A percentile compares a stretch with the other conserved stretches of the same genome.
Evolutionary conservation across 2,797 vertebrate genomes (phyloP).

Genomic region (Otolemur crassicaudatus): DNA sequence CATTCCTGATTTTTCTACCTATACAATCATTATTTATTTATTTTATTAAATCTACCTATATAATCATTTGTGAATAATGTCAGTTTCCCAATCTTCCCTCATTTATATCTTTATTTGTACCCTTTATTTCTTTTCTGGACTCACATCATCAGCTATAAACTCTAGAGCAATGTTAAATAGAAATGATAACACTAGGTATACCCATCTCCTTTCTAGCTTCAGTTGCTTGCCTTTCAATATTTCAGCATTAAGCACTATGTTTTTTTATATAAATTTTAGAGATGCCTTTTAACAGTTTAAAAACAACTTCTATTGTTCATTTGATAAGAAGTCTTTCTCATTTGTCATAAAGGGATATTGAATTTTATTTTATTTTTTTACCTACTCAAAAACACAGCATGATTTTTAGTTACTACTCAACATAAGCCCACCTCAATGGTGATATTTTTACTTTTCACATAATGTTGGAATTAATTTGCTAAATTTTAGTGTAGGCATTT

Average conservation of each 20-base stretch:
- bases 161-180: background rate
- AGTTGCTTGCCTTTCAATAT: conserved; percentile 11
- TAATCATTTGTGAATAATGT: background rate
- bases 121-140: conserved; percentile 41
- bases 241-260: background rate
- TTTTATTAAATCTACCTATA: background rate
- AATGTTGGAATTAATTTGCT: background rate
- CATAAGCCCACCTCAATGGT: background rate
- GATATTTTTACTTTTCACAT: background rate
- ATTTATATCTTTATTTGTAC: background rate
- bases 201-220: background rate
- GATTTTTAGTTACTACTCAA: background rate
- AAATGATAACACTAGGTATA: background rate
- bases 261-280: background rate
- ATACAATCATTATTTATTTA: no score
- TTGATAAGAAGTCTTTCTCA: background rate
- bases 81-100: background rate
- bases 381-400: background rate
- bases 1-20: background rate
- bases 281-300: background rate
- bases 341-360: background rate
- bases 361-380: conserved; percentile 44
- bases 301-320: background rate
- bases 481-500: conserved; percentile 18
- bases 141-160: background rate